Evolutionary conservation across 2,113 vertebrate species (phyloP).

Genomic region (Podarcis muralis): DNA sequence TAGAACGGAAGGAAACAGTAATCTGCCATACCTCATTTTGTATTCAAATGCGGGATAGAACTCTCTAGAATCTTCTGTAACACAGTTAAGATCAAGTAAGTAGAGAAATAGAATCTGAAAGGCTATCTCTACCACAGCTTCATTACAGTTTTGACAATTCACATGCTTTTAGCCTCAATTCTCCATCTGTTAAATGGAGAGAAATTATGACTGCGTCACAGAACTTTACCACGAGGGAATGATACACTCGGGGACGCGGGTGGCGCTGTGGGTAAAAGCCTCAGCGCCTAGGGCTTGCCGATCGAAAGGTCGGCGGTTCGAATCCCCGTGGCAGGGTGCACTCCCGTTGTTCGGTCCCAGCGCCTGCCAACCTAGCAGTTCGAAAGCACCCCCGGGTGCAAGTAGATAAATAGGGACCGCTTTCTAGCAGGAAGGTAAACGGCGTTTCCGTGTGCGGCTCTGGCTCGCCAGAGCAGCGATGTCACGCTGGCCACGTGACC

Average conservation of each 20-base stretch:
- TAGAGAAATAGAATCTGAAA: neutral
- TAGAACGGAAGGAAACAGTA: neutral
- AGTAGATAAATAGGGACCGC: too few relatives aligned
- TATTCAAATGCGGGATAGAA: slow-evolving; percentile 12
- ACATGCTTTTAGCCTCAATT: neutral
- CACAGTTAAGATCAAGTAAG: neutral
- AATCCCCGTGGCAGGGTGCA: too few relatives aligned
- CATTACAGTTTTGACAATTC: neutral
- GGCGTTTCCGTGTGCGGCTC: too few relatives aligned
- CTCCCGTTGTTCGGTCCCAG: too few relatives aligned
- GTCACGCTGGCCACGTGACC: too few relatives aligned
- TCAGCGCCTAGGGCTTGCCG: too few relatives aligned
- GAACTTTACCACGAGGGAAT: neutral
- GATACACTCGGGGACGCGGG: neutral
- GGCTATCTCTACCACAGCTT: neutral
- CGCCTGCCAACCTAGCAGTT: too few relatives aligned
- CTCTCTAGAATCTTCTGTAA: neutral
- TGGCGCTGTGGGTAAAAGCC: too few relatives aligned
- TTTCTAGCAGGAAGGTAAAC: too few relatives aligned
- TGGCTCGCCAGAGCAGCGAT: too few relatives aligned
- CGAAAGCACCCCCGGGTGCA: too few relatives aligned
- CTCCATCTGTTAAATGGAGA: neutral
- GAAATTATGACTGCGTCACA: neutral
- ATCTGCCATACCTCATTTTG: slow-evolving; percentile 14
- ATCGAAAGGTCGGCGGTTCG: too few relatives aligned